Conservation (phyloP, 2,797 vertebrate species). For the Rhinogobio ventralis region DNA sequence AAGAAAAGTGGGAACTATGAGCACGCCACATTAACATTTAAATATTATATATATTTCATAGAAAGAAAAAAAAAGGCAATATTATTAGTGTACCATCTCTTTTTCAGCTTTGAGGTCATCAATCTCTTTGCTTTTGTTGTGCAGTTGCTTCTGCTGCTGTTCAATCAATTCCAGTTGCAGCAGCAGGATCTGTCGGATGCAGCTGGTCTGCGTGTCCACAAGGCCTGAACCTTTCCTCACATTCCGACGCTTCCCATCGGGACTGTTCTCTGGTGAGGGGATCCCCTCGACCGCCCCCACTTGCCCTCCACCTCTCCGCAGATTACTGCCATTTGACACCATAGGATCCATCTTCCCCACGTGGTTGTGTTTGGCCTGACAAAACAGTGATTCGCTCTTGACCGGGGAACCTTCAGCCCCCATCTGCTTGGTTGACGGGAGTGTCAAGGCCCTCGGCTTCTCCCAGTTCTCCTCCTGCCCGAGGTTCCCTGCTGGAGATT, state of each 20-base stretch:
- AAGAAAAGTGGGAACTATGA: neutral
- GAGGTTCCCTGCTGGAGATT: slow-evolving; percentile 33
- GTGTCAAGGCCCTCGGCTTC: slow-evolving; percentile 55
- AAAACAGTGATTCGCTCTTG: slow-evolving; percentile 65
- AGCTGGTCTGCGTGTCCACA: slow-evolving; percentile 79
- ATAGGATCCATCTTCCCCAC: slow-evolving; percentile 61
- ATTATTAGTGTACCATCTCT: slow-evolving; percentile 77
- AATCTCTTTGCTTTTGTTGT: slow-evolving; percentile 86
- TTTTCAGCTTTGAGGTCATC: slow-evolving; percentile 84
- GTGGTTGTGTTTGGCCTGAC: slow-evolving; percentile 62
- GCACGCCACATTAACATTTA: neutral
- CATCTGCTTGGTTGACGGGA: slow-evolving; percentile 60
- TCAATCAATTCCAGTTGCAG: slow-evolving; percentile 87
- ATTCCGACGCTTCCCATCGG: slow-evolving; percentile 77
- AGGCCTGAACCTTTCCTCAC: slow-evolving; percentile 74
- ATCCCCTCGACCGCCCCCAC: slow-evolving; percentile 63
- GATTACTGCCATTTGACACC: slow-evolving; percentile 61
- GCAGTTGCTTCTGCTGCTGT: slow-evolving; percentile 86
- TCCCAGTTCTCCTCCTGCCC: slow-evolving; percentile 67
- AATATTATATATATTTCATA: neutral
- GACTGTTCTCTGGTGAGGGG: slow-evolving; percentile 68
- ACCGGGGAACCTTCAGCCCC: slow-evolving; percentile 65
- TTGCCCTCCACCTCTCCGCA: slow-evolving; percentile 56
- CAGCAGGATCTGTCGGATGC: slow-evolving; percentile 85
- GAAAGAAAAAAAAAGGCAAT: neutral